A percentile compares a stretch with the other conserved stretches of the same genome.
Evolutionary conservation across 2,113 vertebrate genomes (phyloP).

Genomic region (Aix galericulata): DNA sequence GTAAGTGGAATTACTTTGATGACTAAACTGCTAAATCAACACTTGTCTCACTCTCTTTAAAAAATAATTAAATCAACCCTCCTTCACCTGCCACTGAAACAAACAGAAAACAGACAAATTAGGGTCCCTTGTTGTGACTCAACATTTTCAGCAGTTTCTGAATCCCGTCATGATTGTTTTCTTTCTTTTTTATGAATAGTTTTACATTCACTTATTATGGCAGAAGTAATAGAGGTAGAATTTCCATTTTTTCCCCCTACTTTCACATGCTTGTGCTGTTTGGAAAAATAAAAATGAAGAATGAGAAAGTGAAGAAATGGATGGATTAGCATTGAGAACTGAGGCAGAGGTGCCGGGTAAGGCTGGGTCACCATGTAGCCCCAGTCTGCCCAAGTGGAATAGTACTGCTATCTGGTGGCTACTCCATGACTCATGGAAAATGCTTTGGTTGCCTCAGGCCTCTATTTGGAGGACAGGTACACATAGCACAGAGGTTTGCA

Average conservation of each 20-base stretch:
- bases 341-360: neutral
- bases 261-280: neutral
- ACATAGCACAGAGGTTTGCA: conserved; percentile 36
- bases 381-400: neutral
- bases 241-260: neutral
- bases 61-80: conserved; percentile 44
- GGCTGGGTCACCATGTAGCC: neutral
- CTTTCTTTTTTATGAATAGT: neutral
- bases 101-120: conserved; percentile 50
- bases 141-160: conserved; percentile 1
- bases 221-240: neutral
- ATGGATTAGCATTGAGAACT: neutral
- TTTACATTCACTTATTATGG: conserved; percentile 2
- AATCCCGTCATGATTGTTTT: neutral
- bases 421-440: conserved; percentile 65
- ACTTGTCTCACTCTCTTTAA: conserved; percentile 32
- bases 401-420: conserved; percentile 67
- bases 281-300: neutral
- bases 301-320: neutral
- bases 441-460: conserved; percentile 19
- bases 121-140: conserved; percentile 17
- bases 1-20: conserved; percentile 31
- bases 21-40: conserved; percentile 55
- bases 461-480: conserved; percentile 44
- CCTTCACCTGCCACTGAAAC: conserved; percentile 42